Percentiles rank a stretch among this genome's conserved stretches.
Evolutionary conservation across 2,888 invertebrate genomes (phyloP).

Genomic region (Andrena flavipes): DNA sequence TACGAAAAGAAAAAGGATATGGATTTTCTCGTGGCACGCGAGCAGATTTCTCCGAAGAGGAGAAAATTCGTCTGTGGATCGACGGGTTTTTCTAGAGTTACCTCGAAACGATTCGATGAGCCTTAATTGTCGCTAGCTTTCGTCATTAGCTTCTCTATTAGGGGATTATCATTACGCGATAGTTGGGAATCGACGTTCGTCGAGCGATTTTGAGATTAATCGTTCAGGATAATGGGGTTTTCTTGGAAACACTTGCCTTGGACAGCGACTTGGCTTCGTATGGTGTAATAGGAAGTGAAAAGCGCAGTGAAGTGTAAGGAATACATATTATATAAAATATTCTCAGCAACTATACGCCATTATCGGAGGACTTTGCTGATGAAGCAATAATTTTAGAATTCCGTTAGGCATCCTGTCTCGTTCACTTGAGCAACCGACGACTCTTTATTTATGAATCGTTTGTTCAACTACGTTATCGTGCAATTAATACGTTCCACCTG

Average conservation of each 20-base stretch:
- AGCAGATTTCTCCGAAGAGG: constrained; percentile 46
- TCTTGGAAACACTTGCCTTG: neutral
- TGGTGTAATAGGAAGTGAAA: neutral
- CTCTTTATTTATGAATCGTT: constrained; percentile 23
- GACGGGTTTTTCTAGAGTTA: constrained; percentile 10
- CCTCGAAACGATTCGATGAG: neutral
- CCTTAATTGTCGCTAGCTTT: neutral
- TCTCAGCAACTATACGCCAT: neutral
- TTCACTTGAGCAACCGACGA: neutral
- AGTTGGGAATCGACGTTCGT: neutral
- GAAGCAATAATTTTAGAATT: constrained; percentile 8
- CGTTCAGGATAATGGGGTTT: neutral
- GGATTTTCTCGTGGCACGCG: constrained; percentile 50
- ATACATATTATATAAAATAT: constrained; percentile 4
- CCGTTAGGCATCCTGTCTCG: constrained; percentile 36
- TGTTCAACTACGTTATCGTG: constrained; percentile 28
- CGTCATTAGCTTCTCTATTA: neutral
- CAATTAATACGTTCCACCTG: constrained; percentile 56
- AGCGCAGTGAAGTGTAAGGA: neutral
- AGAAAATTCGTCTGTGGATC: constrained; percentile 37
- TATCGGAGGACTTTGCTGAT: constrained; percentile 8
- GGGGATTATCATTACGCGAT: neutral
- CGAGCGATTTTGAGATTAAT: neutral
- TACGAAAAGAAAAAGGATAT: constrained; percentile 40
- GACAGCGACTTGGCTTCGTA: neutral